Conservation (phyloP, 2,888 invertebrate species). For the Anorthoa munda region DNA sequence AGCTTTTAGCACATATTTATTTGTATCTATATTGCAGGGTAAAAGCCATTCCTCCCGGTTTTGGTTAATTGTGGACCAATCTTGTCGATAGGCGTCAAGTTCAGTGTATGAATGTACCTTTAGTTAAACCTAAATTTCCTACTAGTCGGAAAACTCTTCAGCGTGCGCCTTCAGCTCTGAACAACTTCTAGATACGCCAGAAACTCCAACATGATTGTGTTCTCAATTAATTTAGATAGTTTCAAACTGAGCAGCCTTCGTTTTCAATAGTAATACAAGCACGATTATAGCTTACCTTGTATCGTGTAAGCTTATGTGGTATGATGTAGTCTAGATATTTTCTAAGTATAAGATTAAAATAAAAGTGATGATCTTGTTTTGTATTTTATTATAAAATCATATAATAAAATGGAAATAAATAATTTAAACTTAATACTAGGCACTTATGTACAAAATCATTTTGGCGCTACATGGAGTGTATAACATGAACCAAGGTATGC, state of each 20-base stretch:
- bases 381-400: conserved; percentile 86
- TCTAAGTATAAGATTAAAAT: not conserved
- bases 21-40: too few species aligned
- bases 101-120: too few species aligned
- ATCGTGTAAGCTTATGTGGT: not conserved
- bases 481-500: conserved; percentile 71
- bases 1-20: too few species aligned
- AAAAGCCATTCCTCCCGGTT: too few species aligned
- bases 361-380: conserved; percentile 65
- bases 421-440: conserved; percentile 85
- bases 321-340: not conserved
- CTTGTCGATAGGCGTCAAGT: too few species aligned
- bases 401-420: conserved; percentile 89
- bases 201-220: not conserved
- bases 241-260: too few species aligned
- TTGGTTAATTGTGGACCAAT: too few species aligned
- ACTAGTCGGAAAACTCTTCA: too few species aligned
- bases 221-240: not conserved
- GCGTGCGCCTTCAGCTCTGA: not conserved
- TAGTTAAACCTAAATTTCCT: too few species aligned
- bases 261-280: not conserved
- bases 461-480: conserved; percentile 84
- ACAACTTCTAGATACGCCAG: not conserved
- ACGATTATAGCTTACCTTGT: not conserved
- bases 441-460: conserved; percentile 85